A percentile compares a stretch with the other conserved stretches of the same genome.
Conservation (phyloP, 2,113 vertebrate genomes). For the Lutjanus erythropterus region DNA sequence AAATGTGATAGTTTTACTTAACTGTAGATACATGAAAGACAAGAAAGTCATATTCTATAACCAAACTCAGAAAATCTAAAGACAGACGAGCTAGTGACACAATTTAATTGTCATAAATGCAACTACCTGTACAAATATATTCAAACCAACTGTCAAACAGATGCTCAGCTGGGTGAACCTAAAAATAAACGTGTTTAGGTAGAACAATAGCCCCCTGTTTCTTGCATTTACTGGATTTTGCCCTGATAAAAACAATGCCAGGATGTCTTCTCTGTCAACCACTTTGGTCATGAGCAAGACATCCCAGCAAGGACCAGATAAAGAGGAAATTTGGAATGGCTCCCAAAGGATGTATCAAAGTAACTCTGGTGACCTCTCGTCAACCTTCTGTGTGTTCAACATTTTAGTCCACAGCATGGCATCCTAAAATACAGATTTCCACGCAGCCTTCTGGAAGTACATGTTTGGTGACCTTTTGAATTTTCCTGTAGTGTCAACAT, state of each 20-base stretch:
- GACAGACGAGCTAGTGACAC: neutral
- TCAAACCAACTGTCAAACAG: neutral
- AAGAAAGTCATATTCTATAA: neutral
- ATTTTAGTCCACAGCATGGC: neutral
- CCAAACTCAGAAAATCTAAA: neutral
- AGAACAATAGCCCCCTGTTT: neutral
- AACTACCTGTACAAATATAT: neutral
- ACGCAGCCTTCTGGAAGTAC: neutral
- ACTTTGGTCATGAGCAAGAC: neutral
- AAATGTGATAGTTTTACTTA: neutral
- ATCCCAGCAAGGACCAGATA: neutral
- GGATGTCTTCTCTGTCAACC: slow-evolving; percentile 16
- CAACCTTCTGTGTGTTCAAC: neutral
- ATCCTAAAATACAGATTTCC: neutral
- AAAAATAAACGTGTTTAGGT: neutral
- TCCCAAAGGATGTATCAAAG: neutral
- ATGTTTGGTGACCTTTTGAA: no score
- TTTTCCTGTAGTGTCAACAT: neutral
- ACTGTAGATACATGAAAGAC: neutral
- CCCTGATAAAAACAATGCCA: slow-evolving; percentile 16
- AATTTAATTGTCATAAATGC: neutral
- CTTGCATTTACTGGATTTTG: neutral
- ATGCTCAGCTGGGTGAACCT: neutral
- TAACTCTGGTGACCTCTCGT: neutral
- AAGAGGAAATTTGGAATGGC: neutral